Evolutionary conservation across 2,888 invertebrate genomes (phyloP), one percentile per base, ranked within the genome.

Genomic region (Chalcis sispes): DNA sequence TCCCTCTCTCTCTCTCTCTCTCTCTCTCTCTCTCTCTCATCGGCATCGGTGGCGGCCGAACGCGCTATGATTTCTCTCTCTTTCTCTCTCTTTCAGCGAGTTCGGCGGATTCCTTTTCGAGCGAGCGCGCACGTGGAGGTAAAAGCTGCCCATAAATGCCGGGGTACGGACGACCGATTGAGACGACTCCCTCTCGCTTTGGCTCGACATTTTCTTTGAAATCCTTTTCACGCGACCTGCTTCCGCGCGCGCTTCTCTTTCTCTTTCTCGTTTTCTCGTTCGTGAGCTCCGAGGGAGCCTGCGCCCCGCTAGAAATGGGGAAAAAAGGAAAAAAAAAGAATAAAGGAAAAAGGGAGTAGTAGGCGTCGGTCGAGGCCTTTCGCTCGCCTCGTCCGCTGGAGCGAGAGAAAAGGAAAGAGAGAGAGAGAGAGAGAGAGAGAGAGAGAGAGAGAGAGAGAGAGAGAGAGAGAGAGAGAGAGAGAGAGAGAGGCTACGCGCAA

Each of bases 221-320:
- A 87, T 87, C 84, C 85, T 85, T 85, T 86, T 86, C 84, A 87
- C 85, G 86, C 83, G 81, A n/a, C 81, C 80, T 75, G 84, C 5
- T 52, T 18, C 18, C 23, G 40, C 18, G 54, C 15, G 20, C 18
- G 50, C 3, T 50, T 3, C 20, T 2, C 20, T 20, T 20, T 20
- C 10, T 50, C 18, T 2, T 7, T 15, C 50, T 50, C 20, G 50
- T 20, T 20, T 36, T 36, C 10, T 36, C 10, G 4, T 36, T 36
- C 36, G 36, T n/a, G n/a, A n/a, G n/a, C n/a, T n/a, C n/a, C n/a
- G n/a, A n/a, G n/a, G n/a, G n/a, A n/a, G n/a, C n/a, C n/a, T n/a
- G n/a, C n/a, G n/a, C n/a, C n/a, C n/a, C n/a, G n/a, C 2, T 56
- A 56, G 58, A 58, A 58, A 58, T 61, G 52, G n/a, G 52, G 42